Conservation (phyloP, 2,113 vertebrate genomes). For the Zootoca vivipara region DNA sequence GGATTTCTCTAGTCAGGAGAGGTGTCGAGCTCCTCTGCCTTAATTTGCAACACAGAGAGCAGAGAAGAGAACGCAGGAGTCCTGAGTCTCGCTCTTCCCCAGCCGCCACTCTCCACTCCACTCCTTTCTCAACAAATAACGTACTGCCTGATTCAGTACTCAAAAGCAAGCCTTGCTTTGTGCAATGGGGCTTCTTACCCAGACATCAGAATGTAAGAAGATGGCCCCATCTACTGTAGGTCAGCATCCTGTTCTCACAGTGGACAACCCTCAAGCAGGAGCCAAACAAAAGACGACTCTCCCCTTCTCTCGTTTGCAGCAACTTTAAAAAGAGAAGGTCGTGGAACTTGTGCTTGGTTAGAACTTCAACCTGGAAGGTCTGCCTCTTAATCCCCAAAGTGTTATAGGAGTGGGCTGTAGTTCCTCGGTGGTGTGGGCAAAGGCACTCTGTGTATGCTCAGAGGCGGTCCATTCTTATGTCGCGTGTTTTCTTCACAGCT, state of each 20-base stretch:
- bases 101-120: neutral
- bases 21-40: neutral
- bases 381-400: neutral
- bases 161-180: neutral
- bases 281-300: too few relatives aligned
- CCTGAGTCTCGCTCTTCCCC: neutral
- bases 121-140: neutral
- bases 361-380: neutral
- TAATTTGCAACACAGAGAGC: neutral
- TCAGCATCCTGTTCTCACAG: too few relatives aligned
- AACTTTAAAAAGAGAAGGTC: neutral
- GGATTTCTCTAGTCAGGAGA: neutral
- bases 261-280: too few relatives aligned
- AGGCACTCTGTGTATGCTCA: neutral
- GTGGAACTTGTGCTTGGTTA: neutral
- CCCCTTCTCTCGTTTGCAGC: too few relatives aligned
- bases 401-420: neutral
- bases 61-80: neutral
- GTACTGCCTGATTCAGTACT: neutral
- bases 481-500: neutral
- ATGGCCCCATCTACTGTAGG: too few relatives aligned
- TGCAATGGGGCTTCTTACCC: neutral
- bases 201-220: too few relatives aligned
- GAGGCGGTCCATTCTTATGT: neutral
- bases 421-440: neutral